phyloP scores from a whole-genome alignment of 2,797 vertebrate genomes.

The Callimico goeldii region DNA sequence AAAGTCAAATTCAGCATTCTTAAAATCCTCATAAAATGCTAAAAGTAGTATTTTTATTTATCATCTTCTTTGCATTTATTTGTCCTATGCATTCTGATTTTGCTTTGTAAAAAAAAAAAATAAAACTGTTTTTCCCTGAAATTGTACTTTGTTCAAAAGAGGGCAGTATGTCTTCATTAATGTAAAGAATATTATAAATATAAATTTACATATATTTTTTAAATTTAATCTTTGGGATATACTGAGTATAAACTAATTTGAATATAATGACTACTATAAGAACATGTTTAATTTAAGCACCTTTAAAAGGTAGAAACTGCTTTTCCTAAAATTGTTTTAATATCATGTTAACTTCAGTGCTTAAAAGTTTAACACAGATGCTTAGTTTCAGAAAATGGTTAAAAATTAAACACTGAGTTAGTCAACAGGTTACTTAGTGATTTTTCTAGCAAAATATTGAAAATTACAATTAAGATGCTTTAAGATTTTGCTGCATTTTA shows the following conservation, averaged over 20 bases:
- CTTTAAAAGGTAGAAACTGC: background rate
- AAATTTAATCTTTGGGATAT: background rate
- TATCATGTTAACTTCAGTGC: background rate
- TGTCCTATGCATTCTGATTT: background rate
- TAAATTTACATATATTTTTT: background rate
- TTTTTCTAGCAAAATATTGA: background rate
- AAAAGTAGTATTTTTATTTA: background rate
- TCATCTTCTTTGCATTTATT: background rate
- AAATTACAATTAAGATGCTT: background rate
- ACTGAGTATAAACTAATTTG: background rate
- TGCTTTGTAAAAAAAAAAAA: background rate
- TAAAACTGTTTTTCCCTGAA: background rate
- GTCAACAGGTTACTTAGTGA: background rate
- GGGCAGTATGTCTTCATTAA: conserved; percentile 44
- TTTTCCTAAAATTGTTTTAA: conserved; percentile 33
- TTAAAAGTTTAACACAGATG: background rate
- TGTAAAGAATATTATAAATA: background rate
- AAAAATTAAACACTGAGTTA: conserved; percentile 6
- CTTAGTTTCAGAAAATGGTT: background rate
- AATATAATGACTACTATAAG: conserved; percentile 5
- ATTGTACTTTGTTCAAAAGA: conserved; percentile 59
- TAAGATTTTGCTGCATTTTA: background rate
- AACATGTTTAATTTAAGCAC: background rate
- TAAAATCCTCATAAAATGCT: background rate
- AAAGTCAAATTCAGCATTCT: background rate